phyloP scores from a whole-genome alignment of 2,888 invertebrate genomes.

The Mesochorus sp. region DNA sequence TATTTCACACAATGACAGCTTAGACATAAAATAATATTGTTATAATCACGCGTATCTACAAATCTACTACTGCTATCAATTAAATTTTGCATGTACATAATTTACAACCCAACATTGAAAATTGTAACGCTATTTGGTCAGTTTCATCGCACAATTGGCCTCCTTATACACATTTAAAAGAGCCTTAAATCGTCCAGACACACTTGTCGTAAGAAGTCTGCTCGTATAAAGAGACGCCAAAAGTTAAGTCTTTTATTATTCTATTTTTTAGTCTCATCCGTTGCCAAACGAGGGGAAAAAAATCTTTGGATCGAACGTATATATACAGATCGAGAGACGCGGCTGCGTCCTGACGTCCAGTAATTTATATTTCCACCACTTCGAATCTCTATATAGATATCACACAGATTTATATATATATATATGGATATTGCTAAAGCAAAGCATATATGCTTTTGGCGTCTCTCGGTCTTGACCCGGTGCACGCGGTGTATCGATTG shows the following conservation, averaged over 20 bases:
- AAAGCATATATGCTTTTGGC: slow-evolving; percentile 20
- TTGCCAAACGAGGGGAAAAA: neutral
- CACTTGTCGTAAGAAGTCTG: neutral
- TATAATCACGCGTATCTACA: too few relatives aligned
- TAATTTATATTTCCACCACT: too few relatives aligned
- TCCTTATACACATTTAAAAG: neutral
- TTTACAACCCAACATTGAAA: too few relatives aligned
- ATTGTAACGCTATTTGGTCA: too few relatives aligned
- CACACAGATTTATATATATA: neutral
- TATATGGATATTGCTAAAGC: neutral
- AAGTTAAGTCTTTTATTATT: neutral
- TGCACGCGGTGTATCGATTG: slow-evolving; percentile 60
- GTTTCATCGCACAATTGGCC: neutral
- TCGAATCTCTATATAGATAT: neutral
- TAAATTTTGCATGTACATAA: too few relatives aligned
- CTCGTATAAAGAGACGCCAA: neutral
- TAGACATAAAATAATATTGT: too few relatives aligned
- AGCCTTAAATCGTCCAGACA: neutral
- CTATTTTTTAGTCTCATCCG: neutral
- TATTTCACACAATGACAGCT: too few relatives aligned
- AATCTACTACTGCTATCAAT: too few relatives aligned
- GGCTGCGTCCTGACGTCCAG: too few relatives aligned
- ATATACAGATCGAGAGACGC: neutral
- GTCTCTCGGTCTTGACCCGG: slow-evolving; percentile 62
- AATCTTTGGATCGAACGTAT: neutral